Evolutionary conservation across 2,797 vertebrate species (phyloP), one percentile per base, ranked within the genome.

Genomic region (Lepilemur septentrionalis): DNA sequence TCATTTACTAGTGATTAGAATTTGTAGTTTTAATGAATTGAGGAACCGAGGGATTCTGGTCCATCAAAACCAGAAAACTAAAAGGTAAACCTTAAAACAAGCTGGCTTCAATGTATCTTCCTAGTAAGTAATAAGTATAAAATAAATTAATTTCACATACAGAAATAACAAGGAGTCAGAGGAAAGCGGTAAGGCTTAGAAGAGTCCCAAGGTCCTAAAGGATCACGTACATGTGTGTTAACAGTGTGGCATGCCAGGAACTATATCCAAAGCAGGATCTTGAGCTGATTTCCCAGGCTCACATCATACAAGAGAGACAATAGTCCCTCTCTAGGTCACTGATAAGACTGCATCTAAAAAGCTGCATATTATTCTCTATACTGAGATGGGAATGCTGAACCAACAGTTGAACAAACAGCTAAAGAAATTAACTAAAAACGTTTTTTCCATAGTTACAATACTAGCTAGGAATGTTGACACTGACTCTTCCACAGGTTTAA

Each of bases 271-370:
- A 52, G 81, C 57, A 93, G 41, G 11, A 59, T 79, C 81, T 20
- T 18, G 20, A 93, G 70, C 75, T 72, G 63, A 57, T 82, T 76
- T 95, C 65, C 90, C 43, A 80, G 96, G 85, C n/a, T 90, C 67
- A 88, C 50, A 82, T 55, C 80, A 32, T 1, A 79, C 81, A 61
- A 91, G 6, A 96, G 93, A 97, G 94, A 97, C 96, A 94, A 89
- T 48, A 95, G 97, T 96, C 81, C 91, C 93, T 85, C 94, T 96
- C 90, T 94, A 97, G 95, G 32, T 52, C 96, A 94, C 0, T 78
- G 43, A 11, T 0, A 63, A 97, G 96, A 82, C 59, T 82, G 87
- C 93, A 91, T 65, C 90, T 96, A 73, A 95, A 95, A 95, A 85
- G 76, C 61, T 61, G 41, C 50, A 25, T 30, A 22, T 73, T 78